Evolutionary conservation across 2,113 vertebrate species (phyloP).

Genomic region (Chaetura pelagica): DNA sequence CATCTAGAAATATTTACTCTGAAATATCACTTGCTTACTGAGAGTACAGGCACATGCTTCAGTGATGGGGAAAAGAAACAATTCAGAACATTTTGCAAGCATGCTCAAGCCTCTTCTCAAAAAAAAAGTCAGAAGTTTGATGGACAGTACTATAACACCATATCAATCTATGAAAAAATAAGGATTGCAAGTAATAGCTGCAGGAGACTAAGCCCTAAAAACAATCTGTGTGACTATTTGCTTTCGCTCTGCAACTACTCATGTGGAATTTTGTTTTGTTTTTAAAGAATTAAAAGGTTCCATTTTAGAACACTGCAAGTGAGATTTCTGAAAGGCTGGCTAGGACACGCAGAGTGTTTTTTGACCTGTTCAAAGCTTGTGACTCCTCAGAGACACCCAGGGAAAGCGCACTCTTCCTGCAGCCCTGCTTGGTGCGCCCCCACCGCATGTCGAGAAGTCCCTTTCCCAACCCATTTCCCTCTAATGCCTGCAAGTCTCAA

Average conservation of each 20-base stretch:
- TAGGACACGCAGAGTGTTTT: neutral
- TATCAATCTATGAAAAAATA: slow-evolving; percentile 42
- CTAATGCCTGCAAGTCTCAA: slow-evolving; percentile 65
- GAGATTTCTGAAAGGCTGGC: slow-evolving; percentile 55
- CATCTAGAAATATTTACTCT: slow-evolving; percentile 61
- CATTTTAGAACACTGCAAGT: slow-evolving; percentile 57
- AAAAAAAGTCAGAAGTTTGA: neutral
- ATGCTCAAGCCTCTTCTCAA: slow-evolving; percentile 36
- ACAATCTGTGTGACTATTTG: slow-evolving; percentile 56
- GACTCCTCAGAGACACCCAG: neutral
- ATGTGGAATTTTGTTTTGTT: slow-evolving; percentile 5
- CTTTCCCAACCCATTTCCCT: slow-evolving; percentile 50
- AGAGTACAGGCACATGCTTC: slow-evolving; percentile 55
- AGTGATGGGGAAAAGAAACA: slow-evolving; percentile 29
- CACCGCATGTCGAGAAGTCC: neutral
- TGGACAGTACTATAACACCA: slow-evolving; percentile 14
- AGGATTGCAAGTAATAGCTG: slow-evolving; percentile 36
- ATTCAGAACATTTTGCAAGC: slow-evolving; percentile 38
- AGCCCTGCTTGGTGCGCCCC: slow-evolving; percentile 31
- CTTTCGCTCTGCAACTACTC: slow-evolving; percentile 44
- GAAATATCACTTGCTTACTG: slow-evolving; percentile 58
- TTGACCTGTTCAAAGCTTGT: slow-evolving; percentile 40
- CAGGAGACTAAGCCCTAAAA: slow-evolving; percentile 53
- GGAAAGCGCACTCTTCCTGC: neutral
- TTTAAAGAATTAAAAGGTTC: slow-evolving; percentile 53